Conservation (phyloP, 2,113 vertebrate genomes). For the Nannobrachium achirus region DNA sequence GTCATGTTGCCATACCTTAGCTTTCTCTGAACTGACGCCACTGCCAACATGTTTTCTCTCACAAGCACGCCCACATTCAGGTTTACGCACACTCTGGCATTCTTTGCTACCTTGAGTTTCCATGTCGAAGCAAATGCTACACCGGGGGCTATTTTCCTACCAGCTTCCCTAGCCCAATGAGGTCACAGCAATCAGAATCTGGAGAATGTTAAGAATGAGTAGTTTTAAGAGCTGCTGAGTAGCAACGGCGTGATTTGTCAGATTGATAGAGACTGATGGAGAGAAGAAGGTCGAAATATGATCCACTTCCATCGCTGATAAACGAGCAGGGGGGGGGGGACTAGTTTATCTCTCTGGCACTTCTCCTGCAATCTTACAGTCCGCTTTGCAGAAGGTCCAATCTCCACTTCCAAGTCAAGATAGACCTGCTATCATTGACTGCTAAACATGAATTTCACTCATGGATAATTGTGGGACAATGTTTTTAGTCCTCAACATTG, state of each 20-base stretch:
- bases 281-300: conserved; percentile 41
- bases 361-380: conserved; percentile 25
- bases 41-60: conserved; percentile 58
- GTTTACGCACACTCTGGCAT: conserved; percentile 68
- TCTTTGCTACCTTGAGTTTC: conserved; percentile 74
- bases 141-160: conserved; percentile 71
- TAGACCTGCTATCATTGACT: conserved; percentile 17
- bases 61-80: conserved; percentile 61
- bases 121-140: conserved; percentile 72
- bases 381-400: conserved; percentile 26
- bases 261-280: conserved; percentile 57
- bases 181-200: conserved; percentile 73
- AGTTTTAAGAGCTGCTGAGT: conserved; percentile 68
- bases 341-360: conserved; percentile 38
- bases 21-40: too few relatives aligned
- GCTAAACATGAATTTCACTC: too few relatives aligned
- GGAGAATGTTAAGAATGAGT: conserved; percentile 71
- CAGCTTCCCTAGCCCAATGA: conserved; percentile 71
- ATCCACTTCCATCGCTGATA: conserved; percentile 41
- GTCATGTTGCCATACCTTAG: too few relatives aligned
- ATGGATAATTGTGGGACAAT: too few relatives aligned
- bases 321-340: conserved; percentile 13
- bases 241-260: conserved; percentile 62
- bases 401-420: conserved; percentile 31
- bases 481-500: too few relatives aligned